Base-by-base conservation (phyloP, 2,888 invertebrate species). In the Acheta domesticus region DNA sequence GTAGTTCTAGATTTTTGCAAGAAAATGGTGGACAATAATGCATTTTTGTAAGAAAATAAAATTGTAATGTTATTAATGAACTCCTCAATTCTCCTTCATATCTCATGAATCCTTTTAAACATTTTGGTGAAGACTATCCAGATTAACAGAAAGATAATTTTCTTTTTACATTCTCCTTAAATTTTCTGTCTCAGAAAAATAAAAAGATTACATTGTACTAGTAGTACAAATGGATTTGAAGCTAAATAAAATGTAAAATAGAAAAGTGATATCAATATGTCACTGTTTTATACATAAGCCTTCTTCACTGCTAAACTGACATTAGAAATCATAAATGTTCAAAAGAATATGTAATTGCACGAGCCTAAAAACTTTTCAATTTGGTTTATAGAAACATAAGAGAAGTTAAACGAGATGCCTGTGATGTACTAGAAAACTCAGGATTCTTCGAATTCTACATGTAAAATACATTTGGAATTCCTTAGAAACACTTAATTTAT, bases 11-110 rank as follows among this genome's bases (percentile, higher is more conserved):
- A 75, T 77, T 78, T 80, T 80, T 80, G 78, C 80, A 80, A 80
- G 80, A 80, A 79, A 80, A 80, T 78, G 78, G 80, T 80, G n/a
- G 80, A 78, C 80, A 80, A 78, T 80, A 80, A 80, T 80, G 78
- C 78, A 80, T 78, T 80, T 78, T 77, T 76, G 49, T 78, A 78
- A 78, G 23, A 76, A 48, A 75, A 19, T 19, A 36, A 36, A 36
- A 36, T n/a, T 36, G 36, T 5, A 14, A 62, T 14, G 62, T 19
- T 62, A 62, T 62, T 11, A 12, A 62, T 62, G 14, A 19, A 19
- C 62, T 62, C 19, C 14, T 62, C 62, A 62, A 19, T 1, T n/a
- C 62, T 12, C n/a, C n/a, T 62, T 19, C 62, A 11, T 5, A 12
- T 12, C 14, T 62, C 62, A 14, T 19, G 8, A 62, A 19, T 19